Conservation (phyloP, 2,113 vertebrate genomes). For the Phaethornis superciliosus region DNA sequence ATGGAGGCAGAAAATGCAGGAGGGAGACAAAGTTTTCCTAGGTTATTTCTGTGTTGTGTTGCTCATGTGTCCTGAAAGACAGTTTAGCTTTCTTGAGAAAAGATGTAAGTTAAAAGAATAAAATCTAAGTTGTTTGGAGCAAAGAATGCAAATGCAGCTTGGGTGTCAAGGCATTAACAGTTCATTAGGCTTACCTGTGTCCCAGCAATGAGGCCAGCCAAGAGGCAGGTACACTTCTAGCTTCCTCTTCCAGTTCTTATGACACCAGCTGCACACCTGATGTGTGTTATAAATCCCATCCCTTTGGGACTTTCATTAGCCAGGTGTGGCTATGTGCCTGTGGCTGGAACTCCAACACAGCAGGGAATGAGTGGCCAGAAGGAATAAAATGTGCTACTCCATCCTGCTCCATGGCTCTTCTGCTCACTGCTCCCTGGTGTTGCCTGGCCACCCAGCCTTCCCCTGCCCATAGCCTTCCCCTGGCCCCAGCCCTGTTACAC, state of each 20-base stretch:
- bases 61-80: neutral
- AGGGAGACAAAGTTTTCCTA: neutral
- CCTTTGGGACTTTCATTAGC: neutral
- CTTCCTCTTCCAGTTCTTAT: neutral
- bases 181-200: constrained; percentile 36
- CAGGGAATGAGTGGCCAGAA: neutral
- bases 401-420: accelerated
- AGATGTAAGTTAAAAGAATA: neutral
- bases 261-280: neutral
- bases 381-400: neutral
- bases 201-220: neutral
- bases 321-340: neutral
- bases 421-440: neutral
- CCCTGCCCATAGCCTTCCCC: neutral
- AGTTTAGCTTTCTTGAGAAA: neutral
- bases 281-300: neutral
- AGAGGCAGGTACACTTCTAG: neutral
- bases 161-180: constrained; percentile 8
- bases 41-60: neutral
- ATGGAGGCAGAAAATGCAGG: neutral
- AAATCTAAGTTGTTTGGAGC: constrained; percentile 1
- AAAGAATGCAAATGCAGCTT: constrained; percentile 14
- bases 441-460: neutral
- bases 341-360: neutral
- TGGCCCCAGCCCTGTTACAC: neutral